Evolutionary conservation across 2,113 vertebrate genomes (phyloP).

Genomic region (Arizona elegans): DNA sequence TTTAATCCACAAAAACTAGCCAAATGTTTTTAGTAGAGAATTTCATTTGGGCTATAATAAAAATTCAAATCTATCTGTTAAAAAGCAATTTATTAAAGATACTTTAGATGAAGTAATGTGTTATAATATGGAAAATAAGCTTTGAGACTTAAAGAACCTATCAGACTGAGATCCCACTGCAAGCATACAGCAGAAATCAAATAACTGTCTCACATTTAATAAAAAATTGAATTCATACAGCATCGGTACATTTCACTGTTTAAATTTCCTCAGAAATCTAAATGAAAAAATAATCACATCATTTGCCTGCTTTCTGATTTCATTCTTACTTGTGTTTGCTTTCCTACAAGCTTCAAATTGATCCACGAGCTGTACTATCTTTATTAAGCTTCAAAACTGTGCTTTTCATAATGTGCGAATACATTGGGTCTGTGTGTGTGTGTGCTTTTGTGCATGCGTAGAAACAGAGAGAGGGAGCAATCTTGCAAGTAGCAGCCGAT

Average conservation of each 20-base stretch:
- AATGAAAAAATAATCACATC: not conserved
- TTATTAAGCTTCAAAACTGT: conserved; percentile 6
- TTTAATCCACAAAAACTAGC: not conserved
- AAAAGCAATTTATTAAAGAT: not conserved
- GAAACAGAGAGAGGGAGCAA: not conserved
- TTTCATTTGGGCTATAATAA: not conserved
- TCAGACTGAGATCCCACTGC: not conserved
- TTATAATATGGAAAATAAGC: not conserved
- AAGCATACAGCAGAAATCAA: not conserved
- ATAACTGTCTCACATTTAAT: not conserved
- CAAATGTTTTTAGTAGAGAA: not conserved
- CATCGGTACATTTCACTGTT: conserved; percentile 23
- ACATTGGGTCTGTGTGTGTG: not conserved
- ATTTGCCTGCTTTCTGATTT: conserved; percentile 30
- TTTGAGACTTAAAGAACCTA: not conserved
- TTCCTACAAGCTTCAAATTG: conserved; percentile 7
- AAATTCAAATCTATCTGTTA: not conserved
- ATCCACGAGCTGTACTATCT: conserved; percentile 6
- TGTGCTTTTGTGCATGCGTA: not conserved
- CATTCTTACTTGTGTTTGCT: conserved; percentile 27
- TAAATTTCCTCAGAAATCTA: not conserved
- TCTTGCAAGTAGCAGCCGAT: conserved; percentile 58
- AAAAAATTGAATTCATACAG: not conserved
- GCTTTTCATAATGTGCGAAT: not conserved
- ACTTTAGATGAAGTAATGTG: not conserved